Base-by-base conservation (phyloP, 2,888 invertebrate genomes). In the Epirrhoe alternata region DNA sequence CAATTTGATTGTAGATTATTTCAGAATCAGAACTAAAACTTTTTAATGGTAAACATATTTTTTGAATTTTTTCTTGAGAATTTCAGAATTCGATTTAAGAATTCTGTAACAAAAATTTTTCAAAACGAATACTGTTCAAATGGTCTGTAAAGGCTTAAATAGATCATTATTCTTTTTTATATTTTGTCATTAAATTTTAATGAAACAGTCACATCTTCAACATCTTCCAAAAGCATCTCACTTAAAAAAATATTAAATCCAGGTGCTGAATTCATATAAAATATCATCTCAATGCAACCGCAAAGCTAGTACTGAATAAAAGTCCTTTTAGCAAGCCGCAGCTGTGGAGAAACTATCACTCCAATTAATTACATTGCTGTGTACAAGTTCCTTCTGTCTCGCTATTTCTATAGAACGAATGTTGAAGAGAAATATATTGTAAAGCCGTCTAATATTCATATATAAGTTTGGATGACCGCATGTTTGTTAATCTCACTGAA, bases 321-420 rank as follows among this genome's bases (percentile, higher is more conserved):
- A 59, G 30, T 5, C 47, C 30, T n/a, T 50, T 45, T 52, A 30
- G 35, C 24, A n/a, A 56, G 54, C 33, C 42, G 12, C 42, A 71
- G 56, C 59, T 61, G 50, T 35, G 66, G 66, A 61, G 74, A 72
- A 83, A 83, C 82, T 84, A 84, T 82, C 77, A 71, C 62, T 60
- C 71, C 75, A 80, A 83, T 84, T 84, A 84, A 84, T 83, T 60
- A 59, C 59, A 66, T 51, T 56, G 51, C 62, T 59, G 59, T 61
- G 64, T 62, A 56, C 57, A n/a, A 59, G 35, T 55, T 69, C 54
- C 54, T 24, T 12, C 53, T 38, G 49, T 64, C 64, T 60, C 55
- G 38, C 12, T 6, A 7, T 0, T 58, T 6, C 10, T 38, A 6
- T 59, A 64, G 54, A 8, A 12, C 0, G 49, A n/a, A 38, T 14